phyloP scores from a whole-genome alignment of 2,113 vertebrate species.

The Pao palembangensis region DNA sequence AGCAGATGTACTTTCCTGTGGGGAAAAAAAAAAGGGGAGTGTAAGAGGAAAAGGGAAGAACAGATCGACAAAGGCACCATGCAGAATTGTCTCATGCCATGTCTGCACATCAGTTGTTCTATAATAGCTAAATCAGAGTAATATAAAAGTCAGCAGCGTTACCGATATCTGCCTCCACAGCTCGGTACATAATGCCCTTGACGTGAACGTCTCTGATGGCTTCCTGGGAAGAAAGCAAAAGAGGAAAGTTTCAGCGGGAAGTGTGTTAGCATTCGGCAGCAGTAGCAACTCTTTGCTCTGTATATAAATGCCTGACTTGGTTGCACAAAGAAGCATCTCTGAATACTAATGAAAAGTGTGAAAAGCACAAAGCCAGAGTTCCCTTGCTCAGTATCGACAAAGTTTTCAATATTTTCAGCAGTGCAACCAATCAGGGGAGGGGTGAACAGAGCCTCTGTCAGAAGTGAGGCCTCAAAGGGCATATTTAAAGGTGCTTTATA shows the following conservation, averaged over 20 bases:
- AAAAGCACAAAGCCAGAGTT: slow-evolving; percentile 33
- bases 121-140: too few relatives aligned
- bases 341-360: slow-evolving; percentile 55
- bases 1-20: slow-evolving; percentile 92
- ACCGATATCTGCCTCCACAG: slow-evolving; percentile 96
- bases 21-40: background rate
- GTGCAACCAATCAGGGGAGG: slow-evolving; percentile 7
- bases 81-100: slow-evolving; percentile 10
- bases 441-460: slow-evolving; percentile 4
- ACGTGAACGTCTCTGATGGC: slow-evolving; percentile 94
- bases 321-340: slow-evolving; percentile 32
- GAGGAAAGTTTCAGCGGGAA: background rate
- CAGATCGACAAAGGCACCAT: slow-evolving; percentile 9
- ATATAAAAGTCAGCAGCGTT: slow-evolving; percentile 13
- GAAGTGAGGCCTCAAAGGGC: slow-evolving; percentile 1
- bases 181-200: slow-evolving; percentile 95
- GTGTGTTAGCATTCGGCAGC: slow-evolving; percentile 48
- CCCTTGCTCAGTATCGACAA: slow-evolving; percentile 21
- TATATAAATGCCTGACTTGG: slow-evolving; percentile 39
- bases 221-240: slow-evolving; percentile 78
- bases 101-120: background rate
- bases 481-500: slow-evolving; percentile 6
- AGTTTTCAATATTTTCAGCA: slow-evolving; percentile 15
- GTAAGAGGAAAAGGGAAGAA: background rate
- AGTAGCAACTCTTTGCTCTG: slow-evolving; percentile 40